Percentiles rank a stretch among this genome's conserved stretches.
Evolutionary conservation across 1,140 invertebrate species (phyloP).

Genomic region (Holcopasites calliopsidis): DNA sequence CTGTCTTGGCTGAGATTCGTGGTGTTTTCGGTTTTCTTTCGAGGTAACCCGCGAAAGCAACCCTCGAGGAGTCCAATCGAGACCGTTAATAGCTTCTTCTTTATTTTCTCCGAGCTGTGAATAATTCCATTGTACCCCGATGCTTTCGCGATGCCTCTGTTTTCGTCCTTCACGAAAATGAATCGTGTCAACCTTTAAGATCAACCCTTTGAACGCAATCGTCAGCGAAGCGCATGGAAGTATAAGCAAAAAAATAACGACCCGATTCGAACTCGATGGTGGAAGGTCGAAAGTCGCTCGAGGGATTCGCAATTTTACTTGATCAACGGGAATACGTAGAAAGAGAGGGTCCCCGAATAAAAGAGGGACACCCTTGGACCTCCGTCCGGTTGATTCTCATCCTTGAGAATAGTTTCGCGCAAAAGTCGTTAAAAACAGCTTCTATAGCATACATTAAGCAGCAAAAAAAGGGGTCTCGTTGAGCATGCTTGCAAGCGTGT

Average conservation of each 20-base stretch:
- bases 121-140: conserved; percentile 55
- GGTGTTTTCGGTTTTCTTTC: conserved; percentile 45
- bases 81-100: conserved; percentile 55
- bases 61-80: conserved; percentile 24
- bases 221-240: not conserved
- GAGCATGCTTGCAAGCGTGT: conserved; percentile 55
- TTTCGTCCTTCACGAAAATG: conserved; percentile 22
- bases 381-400: conserved; percentile 23
- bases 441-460: conserved; percentile 55
- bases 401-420: not conserved
- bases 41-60: not conserved
- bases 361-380: not conserved
- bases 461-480: conserved; percentile 31
- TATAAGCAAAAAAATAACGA: not conserved
- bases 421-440: conserved; percentile 58
- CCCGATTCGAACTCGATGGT: not conserved
- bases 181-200: not conserved
- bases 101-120: conserved; percentile 46
- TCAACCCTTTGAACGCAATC: not conserved
- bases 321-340: not conserved
- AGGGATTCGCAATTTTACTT: not conserved
- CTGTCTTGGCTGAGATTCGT: conserved; percentile 35
- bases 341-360: not conserved
- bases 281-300: no score
- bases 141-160: conserved; percentile 6